Base-by-base conservation (phyloP, 1,140 invertebrate species). In the Drosophila lacertosa region DNA sequence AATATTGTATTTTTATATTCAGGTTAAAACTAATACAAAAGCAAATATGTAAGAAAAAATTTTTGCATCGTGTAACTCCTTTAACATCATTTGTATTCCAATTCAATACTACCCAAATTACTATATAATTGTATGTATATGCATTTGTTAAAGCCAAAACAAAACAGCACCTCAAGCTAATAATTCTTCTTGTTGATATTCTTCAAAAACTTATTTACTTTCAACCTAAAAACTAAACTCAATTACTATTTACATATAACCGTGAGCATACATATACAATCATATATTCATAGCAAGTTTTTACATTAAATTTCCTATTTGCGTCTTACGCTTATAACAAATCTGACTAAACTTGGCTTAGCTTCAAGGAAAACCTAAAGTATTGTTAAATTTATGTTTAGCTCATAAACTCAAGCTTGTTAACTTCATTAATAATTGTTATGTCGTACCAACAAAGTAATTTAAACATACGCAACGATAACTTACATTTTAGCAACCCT, bases 1-100 rank as follows among this genome's bases (percentile, higher is more conserved):
- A 58, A 86, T 80, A 80, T 64, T 73, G 76, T 84, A 84, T 84
- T 84, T 84, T 84, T 84, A 69, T 86, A 84, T 77, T 84, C 80
- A 84, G 67, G 55, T 75, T 84, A 80, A 81, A 73, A 68, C 18
- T 24, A 67, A 64, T n/a, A 48, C 47, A 59, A 64, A 64, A 39
- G n/a, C 10, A 33, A 67, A 44, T 44, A 18, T 51, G 24, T 45
- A 82, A 82, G 53, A 37, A 58, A 47, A 71, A 62, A 57, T 35
- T 53, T 62, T 45, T 59, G 16, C 18, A 65, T 59, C 63, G 40
- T 40, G 45, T 58, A 29, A 47, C 40, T 67, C 42, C 50, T 47
- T 65, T 33, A 74, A 57, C 51, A 70, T 9, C 20, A 16, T 83
- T 55, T 71, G 55, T 82, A 83, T 74, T 70, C n/a, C 59, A 79